These are phyloP conservation scores for Otocyon megalotis DNA, from an alignment of 2,113 vertebrate species.

Conservation along the genomic window DNA sequence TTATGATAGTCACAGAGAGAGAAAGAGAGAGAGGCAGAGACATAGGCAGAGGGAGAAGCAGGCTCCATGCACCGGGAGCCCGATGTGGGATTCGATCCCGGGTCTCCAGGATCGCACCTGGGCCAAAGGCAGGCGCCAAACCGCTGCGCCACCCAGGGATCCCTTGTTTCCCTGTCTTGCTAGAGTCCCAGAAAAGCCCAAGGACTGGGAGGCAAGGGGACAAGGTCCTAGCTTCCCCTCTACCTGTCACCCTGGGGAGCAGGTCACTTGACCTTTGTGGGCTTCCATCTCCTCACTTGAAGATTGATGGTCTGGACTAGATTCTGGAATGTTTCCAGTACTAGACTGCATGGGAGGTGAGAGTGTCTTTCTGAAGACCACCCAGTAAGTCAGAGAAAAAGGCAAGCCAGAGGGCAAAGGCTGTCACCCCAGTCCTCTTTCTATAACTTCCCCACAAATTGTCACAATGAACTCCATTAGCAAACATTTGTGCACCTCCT, in stretches of 20 bases:
- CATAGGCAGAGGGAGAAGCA: too few species aligned
- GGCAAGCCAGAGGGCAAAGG: neutral
- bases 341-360: neutral
- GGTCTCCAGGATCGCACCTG: too few species aligned
- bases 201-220: neutral
- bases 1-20: too few species aligned
- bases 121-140: too few species aligned
- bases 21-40: too few species aligned
- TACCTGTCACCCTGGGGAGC: neutral
- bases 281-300: neutral
- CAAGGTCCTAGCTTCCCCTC: neutral
- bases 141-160: too few species aligned
- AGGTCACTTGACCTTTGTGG: slow-evolving; percentile 22
- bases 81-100: too few species aligned
- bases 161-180: neutral
- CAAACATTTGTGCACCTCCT: neutral
- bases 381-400: slow-evolving; percentile 22
- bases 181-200: neutral
- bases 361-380: neutral
- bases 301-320: neutral
- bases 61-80: too few species aligned
- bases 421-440: neutral
- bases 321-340: neutral
- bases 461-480: neutral
- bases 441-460: neutral